These are phyloP conservation scores for Physeter macrocephalus DNA, from an alignment of 2,113 vertebrate species.

Conservation along the genomic window DNA sequence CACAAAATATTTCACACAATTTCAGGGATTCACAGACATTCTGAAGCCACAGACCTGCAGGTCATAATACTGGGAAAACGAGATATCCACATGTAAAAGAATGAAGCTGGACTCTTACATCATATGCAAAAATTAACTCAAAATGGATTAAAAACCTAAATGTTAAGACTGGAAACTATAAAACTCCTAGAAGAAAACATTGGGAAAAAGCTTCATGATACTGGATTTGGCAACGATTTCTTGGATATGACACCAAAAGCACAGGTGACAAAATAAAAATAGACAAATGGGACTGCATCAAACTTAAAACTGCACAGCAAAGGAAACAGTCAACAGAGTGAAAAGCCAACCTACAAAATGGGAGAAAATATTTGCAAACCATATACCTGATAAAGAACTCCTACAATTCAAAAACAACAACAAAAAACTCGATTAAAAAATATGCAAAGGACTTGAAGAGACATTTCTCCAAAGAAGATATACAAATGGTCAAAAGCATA, in stretches of 20 bases:
- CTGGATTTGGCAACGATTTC: neutral
- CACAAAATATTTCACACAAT: neutral
- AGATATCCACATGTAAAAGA: neutral
- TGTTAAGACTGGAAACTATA: neutral
- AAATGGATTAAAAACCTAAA: conserved; percentile 1
- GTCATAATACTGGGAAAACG: neutral
- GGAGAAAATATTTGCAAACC: neutral
- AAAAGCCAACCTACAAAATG: neutral
- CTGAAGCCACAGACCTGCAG: neutral
- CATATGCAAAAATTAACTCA: neutral
- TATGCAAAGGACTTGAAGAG: neutral
- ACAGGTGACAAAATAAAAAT: neutral
- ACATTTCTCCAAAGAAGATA: neutral
- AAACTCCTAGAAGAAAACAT: neutral
- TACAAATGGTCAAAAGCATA: neutral
- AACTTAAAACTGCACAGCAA: neutral
- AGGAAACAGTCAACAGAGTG: neutral
- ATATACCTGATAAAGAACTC: neutral
- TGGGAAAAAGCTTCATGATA: neutral
- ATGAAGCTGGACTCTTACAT: neutral
- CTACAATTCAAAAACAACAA: neutral
- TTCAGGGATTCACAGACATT: neutral
- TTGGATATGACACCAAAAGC: neutral
- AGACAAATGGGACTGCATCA: neutral
- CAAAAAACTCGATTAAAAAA: neutral